Evolutionary conservation across 2,797 vertebrate genomes (phyloP).

Genomic region (Emydoidea blandingii): DNA sequence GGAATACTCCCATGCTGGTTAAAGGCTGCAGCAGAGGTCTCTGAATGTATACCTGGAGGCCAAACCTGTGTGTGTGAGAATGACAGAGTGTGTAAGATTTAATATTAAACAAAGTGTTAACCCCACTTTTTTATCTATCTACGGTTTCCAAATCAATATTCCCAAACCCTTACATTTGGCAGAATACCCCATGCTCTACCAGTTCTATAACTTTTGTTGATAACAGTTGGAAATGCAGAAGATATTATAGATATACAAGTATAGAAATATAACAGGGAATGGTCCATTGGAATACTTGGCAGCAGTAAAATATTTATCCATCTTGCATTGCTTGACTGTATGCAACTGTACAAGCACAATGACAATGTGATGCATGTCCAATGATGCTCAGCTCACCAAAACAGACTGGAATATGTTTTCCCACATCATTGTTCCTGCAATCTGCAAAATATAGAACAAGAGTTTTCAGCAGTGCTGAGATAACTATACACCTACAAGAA

Average conservation of each 20-base stretch:
- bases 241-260: not conserved
- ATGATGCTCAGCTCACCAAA: conserved; percentile 82
- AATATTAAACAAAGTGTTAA: not conserved
- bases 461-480: not conserved
- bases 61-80: not conserved
- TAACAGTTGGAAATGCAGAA: not conserved
- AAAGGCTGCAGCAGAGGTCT: not conserved
- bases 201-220: not conserved
- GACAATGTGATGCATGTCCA: not conserved
- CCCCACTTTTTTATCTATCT: not conserved
- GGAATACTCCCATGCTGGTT: not conserved
- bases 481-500: not conserved
- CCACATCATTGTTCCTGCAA: conserved; percentile 84
- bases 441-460: conserved; percentile 77
- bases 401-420: conserved; percentile 85
- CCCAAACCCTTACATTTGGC: not conserved
- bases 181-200: not conserved
- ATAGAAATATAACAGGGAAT: not conserved
- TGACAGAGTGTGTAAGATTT: not conserved
- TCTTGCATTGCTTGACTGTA: not conserved
- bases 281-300: not conserved
- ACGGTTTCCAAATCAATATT: not conserved
- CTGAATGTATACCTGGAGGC: not conserved
- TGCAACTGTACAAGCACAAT: not conserved
- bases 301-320: not conserved